These are phyloP conservation scores for Nothura maculosa DNA, from an alignment of 2,797 vertebrate species.

Conservation along the genomic window DNA sequence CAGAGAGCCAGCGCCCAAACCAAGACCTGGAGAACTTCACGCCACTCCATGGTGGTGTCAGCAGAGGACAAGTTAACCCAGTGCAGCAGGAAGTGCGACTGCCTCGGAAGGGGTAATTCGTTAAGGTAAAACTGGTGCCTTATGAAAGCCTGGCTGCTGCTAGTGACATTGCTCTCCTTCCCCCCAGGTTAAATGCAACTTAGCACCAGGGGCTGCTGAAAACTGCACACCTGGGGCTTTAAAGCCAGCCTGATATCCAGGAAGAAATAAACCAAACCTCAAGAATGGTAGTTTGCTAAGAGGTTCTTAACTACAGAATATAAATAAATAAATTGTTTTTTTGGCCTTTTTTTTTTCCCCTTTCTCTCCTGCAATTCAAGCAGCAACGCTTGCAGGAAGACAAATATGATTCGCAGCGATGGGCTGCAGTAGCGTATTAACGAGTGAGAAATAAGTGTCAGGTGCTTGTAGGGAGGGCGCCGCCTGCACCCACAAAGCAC, in stretches of 20 bases:
- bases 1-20: not conserved
- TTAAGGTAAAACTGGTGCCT: not conserved
- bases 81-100: not conserved
- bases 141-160: not conserved
- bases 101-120: not conserved
- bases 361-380: not conserved
- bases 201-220: not conserved
- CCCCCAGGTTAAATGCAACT: not conserved
- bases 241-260: not conserved
- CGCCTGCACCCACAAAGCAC: not conserved
- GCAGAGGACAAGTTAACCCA: not conserved
- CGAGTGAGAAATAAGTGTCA: not conserved
- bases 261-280: no score
- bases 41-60: fast-evolving
- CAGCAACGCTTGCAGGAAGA: not conserved
- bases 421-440: fast-evolving
- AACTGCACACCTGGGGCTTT: not conserved
- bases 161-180: not conserved
- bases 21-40: fast-evolving
- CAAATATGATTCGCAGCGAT: not conserved
- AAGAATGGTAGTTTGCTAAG: slow-evolving; percentile 7
- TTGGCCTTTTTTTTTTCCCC: not conserved
- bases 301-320: not conserved
- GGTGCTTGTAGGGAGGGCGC: not conserved
- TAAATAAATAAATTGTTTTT: not conserved